Base-by-base conservation (phyloP, 2,797 vertebrate species). In the Falco novaeseelandiae region DNA sequence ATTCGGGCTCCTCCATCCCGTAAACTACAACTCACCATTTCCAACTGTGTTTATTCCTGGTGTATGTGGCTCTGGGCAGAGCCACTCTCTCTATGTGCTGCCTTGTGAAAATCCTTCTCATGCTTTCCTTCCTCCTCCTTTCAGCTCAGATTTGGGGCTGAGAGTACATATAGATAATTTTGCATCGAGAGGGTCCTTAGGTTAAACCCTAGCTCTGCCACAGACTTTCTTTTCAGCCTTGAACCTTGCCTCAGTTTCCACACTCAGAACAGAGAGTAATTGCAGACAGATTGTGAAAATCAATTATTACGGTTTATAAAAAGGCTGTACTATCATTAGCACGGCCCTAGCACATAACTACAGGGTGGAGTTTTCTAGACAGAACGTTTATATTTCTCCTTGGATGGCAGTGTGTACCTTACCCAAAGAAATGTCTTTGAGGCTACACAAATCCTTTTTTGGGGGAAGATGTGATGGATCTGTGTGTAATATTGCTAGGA, bases 171-270 rank as follows among this genome's bases (percentile, higher is more conserved):
- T 3, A 29, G 17, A 4, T 26, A 4, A 20, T 79, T 67, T 66
- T 86, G 22, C 36, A n/a, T 49, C 1, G 1, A 55, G 34, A 73
- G 29, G 14, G 3, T 84, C 9, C 30, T 74, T 66, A 36, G 27
- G 18, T 77, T 76, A 83, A 94, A 83, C 9, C 3, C 19, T 38
- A 71, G 30, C 38, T 89, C 46, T 87, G 55, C 27, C 54, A 62
- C 29, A 0, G 5, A 2, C 48, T 90, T 87, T 66, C 36, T 30
- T 42, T 62, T 70, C 83, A 78, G 54, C 79, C 42, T 77, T 87
- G 90, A 93, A 77, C 87, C 59, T 84, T 94, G 87, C 55, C 78
- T 96, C 57, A 14, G 3, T 93, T 93, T 89, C 82, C 65, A 84
- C 80, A 81, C 18, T 29, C 83, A 4, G 67, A 40, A 65, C 87